Conservation (phyloP, 2,797 vertebrate species). For the Acrossocheilus fasciatus region DNA sequence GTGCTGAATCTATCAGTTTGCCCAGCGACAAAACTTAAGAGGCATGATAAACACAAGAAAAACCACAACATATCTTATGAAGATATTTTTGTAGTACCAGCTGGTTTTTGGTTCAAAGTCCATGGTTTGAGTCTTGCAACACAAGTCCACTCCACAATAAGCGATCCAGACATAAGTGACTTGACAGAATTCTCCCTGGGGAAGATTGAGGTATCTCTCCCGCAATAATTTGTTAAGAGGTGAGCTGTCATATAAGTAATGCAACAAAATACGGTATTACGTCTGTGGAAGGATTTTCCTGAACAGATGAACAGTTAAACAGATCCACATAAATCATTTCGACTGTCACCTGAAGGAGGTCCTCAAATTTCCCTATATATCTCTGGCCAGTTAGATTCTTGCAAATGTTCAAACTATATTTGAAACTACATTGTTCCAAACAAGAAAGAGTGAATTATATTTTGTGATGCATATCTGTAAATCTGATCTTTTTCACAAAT, state of each 20-base stretch:
- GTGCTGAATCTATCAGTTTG: constrained; percentile 82
- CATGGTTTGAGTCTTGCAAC: constrained; percentile 86
- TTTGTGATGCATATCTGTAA: too few relatives aligned
- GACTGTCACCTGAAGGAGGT: too few relatives aligned
- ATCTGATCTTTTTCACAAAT: too few relatives aligned
- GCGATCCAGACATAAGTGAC: constrained; percentile 91
- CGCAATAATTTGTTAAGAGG: constrained; percentile 81
- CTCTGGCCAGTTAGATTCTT: too few relatives aligned
- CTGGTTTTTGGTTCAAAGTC: constrained; percentile 75
- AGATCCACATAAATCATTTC: too few relatives aligned
- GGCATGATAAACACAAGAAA: background rate
- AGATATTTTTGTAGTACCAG: constrained; percentile 72
- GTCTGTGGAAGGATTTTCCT: background rate
- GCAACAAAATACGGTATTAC: background rate
- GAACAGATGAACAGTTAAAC: too few relatives aligned
- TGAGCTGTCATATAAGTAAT: constrained; percentile 80
- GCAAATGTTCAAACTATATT: too few relatives aligned
- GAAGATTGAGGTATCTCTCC: constrained; percentile 84
- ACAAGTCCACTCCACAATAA: constrained; percentile 82
- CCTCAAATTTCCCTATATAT: background rate
- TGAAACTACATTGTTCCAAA: too few relatives aligned
- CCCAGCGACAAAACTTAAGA: constrained; percentile 77
- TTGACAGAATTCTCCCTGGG: constrained; percentile 79
- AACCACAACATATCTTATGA: background rate
- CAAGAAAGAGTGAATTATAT: too few relatives aligned